Conservation (phyloP, 2,113 vertebrate genomes). For the Cromileptes altivelis region DNA sequence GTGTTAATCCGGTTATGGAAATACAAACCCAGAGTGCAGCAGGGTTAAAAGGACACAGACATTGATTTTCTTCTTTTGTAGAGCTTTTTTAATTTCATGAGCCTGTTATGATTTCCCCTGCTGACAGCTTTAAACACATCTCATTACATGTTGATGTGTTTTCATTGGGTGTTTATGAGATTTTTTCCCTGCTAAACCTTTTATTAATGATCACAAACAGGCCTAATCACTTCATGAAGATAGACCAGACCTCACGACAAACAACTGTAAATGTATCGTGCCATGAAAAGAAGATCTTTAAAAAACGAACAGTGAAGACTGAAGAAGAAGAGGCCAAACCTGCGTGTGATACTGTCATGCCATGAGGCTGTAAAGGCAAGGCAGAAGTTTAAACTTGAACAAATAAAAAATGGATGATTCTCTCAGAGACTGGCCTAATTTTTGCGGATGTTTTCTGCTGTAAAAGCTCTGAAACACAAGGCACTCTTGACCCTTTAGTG, state of each 20-base stretch:
- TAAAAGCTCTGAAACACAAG: conserved; percentile 28
- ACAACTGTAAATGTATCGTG: background rate
- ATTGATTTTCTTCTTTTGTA: background rate
- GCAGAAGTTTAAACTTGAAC: conserved; percentile 36
- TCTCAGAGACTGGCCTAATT: conserved; percentile 57
- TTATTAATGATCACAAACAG: conserved; percentile 27
- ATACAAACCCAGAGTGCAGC: background rate
- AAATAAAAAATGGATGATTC: conserved; percentile 70
- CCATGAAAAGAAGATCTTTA: background rate
- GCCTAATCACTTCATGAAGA: conserved; percentile 2
- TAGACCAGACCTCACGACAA: background rate
- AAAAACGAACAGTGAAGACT: background rate
- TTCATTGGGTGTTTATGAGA: conserved; percentile 6
- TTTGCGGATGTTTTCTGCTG: conserved; percentile 41
- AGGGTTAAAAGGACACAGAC: background rate
- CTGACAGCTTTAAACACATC: conserved; percentile 18
- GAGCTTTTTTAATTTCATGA: conserved; percentile 33
- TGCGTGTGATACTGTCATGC: background rate
- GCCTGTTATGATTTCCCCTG: conserved; percentile 31
- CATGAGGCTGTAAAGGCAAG: background rate
- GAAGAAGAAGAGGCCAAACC: background rate
- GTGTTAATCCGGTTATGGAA: conserved; percentile 6
- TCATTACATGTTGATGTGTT: conserved; percentile 27
- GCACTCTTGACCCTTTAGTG: conserved; percentile 11
- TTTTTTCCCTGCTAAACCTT: background rate